phyloP scores from a whole-genome alignment of 2,797 vertebrate species.

The Perodicticus potto region DNA sequence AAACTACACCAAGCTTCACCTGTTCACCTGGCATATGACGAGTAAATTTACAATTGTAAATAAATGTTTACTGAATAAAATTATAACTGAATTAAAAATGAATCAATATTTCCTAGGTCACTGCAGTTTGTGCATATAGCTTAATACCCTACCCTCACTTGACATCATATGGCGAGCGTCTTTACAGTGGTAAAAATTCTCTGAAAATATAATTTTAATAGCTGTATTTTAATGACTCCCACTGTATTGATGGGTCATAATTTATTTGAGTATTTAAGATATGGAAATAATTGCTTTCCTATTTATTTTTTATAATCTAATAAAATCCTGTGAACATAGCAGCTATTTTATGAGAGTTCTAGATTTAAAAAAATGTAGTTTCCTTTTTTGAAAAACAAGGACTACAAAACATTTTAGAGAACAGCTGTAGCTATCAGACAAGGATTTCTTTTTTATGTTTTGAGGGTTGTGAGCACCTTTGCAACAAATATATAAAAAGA shows the following conservation, averaged over 20 bases:
- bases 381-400: neutral
- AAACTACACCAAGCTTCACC: neutral
- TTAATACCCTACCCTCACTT: neutral
- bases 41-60: too few species aligned
- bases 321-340: constrained; percentile 19
- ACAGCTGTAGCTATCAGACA: neutral
- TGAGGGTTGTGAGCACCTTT: neutral
- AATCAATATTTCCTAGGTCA: neutral
- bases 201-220: constrained; percentile 11
- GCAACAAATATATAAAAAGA: neutral
- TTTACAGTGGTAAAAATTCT: neutral
- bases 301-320: constrained; percentile 13
- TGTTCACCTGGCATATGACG: neutral
- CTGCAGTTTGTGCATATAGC: fast-evolving
- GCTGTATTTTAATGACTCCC: neutral
- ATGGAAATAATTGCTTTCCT: constrained; percentile 42
- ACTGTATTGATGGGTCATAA: neutral
- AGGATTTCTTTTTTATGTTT: neutral
- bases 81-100: neutral
- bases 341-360: constrained; percentile 39
- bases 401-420: neutral
- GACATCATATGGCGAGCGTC: neutral
- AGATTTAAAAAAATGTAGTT: neutral
- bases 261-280: constrained; percentile 32
- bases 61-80: too few species aligned